Evolutionary conservation across 2,888 invertebrate species (phyloP), one percentile per base, ranked within the genome.

Genomic region (Zygaena filipendulae): DNA sequence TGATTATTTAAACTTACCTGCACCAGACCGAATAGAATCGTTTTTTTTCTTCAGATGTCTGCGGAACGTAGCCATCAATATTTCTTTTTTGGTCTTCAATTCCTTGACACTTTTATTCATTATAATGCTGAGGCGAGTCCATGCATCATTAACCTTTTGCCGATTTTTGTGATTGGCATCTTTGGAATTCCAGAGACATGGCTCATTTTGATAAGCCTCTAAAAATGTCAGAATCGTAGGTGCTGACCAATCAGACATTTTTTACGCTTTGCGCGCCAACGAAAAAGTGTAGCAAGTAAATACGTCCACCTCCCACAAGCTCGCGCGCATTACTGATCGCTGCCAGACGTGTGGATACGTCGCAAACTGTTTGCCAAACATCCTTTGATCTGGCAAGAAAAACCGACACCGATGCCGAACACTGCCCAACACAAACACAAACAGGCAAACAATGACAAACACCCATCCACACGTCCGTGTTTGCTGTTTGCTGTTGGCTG

Each of bases 21-120:
- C 33, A 16, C 36, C 36, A 27, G 27, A 30, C 2, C 21, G 14
- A 11, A 23, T 4, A 2, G 35, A 38, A 20, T n/a, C 11, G 19
- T 22, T 23, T 13, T 21, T 29, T 7, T 13, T 13, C 8, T 29
- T 23, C 10, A 29, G 10, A 5, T 13, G 3, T 11, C 11, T 19
- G 20, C 18, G 24, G 16, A 16, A 16, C 7, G 16, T 16, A 11
- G 25, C 29, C n/a, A 9, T 11, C 2, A 2, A 2, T 3, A 25
- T 21, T 13, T 25, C 21, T 3, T 21, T 11, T 12, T 27, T 27
- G 13, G 19, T 27, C 3, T 20, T 27, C 2, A 27, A 13, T n/a
- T 11, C 21, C 19, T 27, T 27, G 6, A 19, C 11, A 21, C 27
- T 31, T 35, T 11, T 11, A 23, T 25, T 27, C 22, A 14, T 31